Conservation (phyloP, 2,888 invertebrate genomes). For the Erebia palarica region DNA sequence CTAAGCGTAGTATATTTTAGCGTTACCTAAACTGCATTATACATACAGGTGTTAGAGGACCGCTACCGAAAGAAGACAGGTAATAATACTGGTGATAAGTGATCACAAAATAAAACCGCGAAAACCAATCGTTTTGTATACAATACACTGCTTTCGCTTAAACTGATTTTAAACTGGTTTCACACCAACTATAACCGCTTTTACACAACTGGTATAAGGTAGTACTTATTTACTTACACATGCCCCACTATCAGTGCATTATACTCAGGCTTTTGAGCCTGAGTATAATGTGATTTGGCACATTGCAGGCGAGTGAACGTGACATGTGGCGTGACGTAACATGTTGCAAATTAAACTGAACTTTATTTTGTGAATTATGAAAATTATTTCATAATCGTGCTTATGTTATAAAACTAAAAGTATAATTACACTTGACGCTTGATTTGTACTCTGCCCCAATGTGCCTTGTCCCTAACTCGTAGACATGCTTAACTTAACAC, state of each 20-base stretch:
- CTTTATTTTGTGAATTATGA: too few species aligned
- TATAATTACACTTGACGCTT: too few species aligned
- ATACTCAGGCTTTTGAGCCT: constrained; percentile 20
- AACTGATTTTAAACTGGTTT: constrained; percentile 24
- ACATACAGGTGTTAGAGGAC: too few species aligned
- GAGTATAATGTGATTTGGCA: too few species aligned
- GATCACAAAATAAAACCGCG: too few species aligned
- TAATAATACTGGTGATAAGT: too few species aligned
- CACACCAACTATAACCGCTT: constrained; percentile 16
- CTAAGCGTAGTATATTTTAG: too few species aligned
- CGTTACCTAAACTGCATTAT: too few species aligned
- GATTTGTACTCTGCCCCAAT: not conserved
- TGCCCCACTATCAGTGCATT: constrained; percentile 20
- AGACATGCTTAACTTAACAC: constrained; percentile 4
- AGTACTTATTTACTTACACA: constrained; percentile 22
- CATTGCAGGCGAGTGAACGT: constrained; percentile 9
- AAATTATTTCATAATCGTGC: too few species aligned
- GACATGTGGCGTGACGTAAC: not conserved
- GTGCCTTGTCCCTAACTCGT: not conserved
- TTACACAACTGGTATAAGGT: constrained; percentile 21
- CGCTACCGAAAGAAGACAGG: too few species aligned
- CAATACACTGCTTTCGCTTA: constrained; percentile 1
- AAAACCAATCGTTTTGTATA: too few species aligned
- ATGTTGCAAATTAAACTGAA: not conserved
- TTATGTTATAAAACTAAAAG: too few species aligned